Percentiles rank a stretch among this genome's conserved stretches.
phyloP scores from a whole-genome alignment of 2,888 invertebrate genomes.

The Drosophila acutilabella region DNA sequence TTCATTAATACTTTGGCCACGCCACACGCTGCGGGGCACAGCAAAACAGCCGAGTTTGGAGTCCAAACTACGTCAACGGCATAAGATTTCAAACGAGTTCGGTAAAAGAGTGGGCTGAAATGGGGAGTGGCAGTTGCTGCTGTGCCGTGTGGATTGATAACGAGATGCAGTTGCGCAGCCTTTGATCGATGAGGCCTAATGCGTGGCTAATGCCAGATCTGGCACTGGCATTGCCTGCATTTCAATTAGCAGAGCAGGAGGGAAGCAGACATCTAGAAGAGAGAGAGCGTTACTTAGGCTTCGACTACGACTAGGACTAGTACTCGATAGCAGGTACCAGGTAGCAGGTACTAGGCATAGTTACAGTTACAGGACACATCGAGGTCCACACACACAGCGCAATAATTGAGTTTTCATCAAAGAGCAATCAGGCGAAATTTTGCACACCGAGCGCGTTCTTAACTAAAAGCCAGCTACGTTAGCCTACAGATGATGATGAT shows the following conservation, averaged over 20 bases:
- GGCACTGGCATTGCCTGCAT: slow-evolving; percentile 53
- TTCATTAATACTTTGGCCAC: slow-evolving; percentile 66
- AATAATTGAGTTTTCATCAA: slow-evolving; percentile 82
- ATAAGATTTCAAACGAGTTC: slow-evolving; percentile 28
- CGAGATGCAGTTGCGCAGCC: slow-evolving; percentile 55
- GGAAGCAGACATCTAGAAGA: slow-evolving; percentile 7
- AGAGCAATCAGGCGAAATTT: slow-evolving; percentile 81
- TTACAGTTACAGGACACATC: slow-evolving; percentile 29
- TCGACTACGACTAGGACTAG: slow-evolving; percentile 11
- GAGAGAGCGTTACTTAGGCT: slow-evolving; percentile 54
- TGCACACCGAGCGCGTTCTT: slow-evolving; percentile 79
- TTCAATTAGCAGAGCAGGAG: slow-evolving; percentile 62
- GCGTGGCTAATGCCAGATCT: slow-evolving; percentile 68
- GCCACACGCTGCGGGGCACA: slow-evolving; percentile 28
- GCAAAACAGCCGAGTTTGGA: background rate
- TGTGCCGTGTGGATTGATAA: slow-evolving; percentile 35
- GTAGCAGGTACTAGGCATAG: slow-evolving; percentile 4
- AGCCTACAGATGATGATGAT: slow-evolving; percentile 9
- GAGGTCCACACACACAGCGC: slow-evolving; percentile 48
- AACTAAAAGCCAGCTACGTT: slow-evolving; percentile 65
- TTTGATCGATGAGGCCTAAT: slow-evolving; percentile 72
- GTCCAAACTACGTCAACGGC: slow-evolving; percentile 3
- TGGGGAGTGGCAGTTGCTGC: background rate
- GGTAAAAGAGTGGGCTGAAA: background rate
- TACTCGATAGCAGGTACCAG: too few species aligned